Evolutionary conservation across 2,113 vertebrate species (phyloP).

Genomic region (Phalacrocorax brasilianus): DNA sequence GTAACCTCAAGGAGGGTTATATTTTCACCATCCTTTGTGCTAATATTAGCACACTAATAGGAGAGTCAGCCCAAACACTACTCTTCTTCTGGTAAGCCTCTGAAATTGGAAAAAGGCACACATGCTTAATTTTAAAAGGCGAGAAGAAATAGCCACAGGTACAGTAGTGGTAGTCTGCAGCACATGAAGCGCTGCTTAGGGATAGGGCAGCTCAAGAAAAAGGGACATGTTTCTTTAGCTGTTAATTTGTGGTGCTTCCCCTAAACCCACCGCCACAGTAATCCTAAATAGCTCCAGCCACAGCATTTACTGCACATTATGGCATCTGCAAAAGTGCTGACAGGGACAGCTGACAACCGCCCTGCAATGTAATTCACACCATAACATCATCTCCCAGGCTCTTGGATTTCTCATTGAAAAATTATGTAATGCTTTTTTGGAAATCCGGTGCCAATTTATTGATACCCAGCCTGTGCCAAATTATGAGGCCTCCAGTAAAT

Average conservation of each 20-base stretch:
- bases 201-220: not conserved
- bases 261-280: slow-evolving; percentile 56
- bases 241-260: slow-evolving; percentile 61
- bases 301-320: slow-evolving; percentile 62
- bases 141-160: not conserved
- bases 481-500: slow-evolving; percentile 16
- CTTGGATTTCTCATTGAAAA: slow-evolving; percentile 81
- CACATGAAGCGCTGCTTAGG: not conserved
- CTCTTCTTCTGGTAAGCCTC: not conserved
- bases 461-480: slow-evolving; percentile 26
- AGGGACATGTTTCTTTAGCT: slow-evolving; percentile 28
- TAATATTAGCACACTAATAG: fast-evolving
- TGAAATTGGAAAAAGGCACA: not conserved
- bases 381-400: slow-evolving; percentile 76
- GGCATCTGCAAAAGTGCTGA: slow-evolving; percentile 77
- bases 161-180: not conserved
- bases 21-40: no score
- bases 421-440: slow-evolving; percentile 77
- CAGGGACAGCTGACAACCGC: slow-evolving; percentile 79
- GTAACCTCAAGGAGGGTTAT: no score
- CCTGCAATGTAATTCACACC: slow-evolving; percentile 83
- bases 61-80: not conserved
- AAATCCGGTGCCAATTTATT: slow-evolving; percentile 80
- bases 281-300: slow-evolving; percentile 57
- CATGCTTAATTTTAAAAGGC: not conserved